Base-by-base conservation (phyloP, 2,113 vertebrate genomes). In the Capreolus pygargus region DNA sequence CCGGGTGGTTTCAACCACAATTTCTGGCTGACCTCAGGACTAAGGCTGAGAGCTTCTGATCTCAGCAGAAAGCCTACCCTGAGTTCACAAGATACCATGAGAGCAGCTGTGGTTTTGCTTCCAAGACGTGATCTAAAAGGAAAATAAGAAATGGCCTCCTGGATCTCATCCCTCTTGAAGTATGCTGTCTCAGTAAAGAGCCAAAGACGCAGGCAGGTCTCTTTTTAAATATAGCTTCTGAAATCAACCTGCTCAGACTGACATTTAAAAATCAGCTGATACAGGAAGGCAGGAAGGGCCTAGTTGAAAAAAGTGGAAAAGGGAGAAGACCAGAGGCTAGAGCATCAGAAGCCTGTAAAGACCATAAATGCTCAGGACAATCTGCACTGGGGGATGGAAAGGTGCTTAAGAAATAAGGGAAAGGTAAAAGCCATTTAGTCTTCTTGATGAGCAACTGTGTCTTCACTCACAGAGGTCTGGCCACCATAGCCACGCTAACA, bases 191-290 rank as follows among this genome's bases (percentile, higher is more conserved):
- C 79, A 67, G 27, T 36, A 52, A 81, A 64, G 30, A 86, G 61
- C 79, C 81, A 92, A 89, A 76, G 43, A 83, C 2, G 23, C 89
- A 94, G 70, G n/a, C 54, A 60, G 39, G 89, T n/a, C 43, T 43
- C 60, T 70, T 95, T 95, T 96, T 91, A 96, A 98, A 97, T 67
- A 96, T 33, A 97, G 92, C 89, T 84, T 86, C 78, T 93, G 96
- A 97, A 95, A 97, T 81, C 96, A 95, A 87, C 82, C 85, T 86
- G 57, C 47, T 43, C 74, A 54, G 70, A 2, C 67, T 98, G 96
- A 96, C 97, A 98, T 97, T 98, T 94, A 93, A 94, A 98, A 94
- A 95, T 83, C 45, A 64, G 94, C 97, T 86, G 93, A 97, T 92
- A 84, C 17, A 91, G 70, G 70, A 30, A 95, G 70, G 54, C 27